These are phyloP conservation scores for Ditylenchus dipsaci DNA, from an alignment of 1,140 invertebrate species.

Conservation along the genomic window DNA sequence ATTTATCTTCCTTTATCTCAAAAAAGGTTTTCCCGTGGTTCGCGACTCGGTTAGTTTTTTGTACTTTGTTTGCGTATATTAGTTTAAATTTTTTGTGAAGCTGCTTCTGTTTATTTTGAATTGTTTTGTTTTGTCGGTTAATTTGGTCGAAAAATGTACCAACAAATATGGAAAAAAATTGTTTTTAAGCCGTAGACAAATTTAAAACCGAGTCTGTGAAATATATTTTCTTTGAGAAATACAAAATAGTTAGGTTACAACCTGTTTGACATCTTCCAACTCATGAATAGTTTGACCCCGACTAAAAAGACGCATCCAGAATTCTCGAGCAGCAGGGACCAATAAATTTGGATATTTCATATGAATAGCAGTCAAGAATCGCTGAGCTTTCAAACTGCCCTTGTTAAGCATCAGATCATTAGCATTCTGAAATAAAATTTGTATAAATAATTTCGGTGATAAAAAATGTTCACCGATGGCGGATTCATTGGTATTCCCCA, in stretches of 20 bases:
- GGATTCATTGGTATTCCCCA: conserved; percentile 58
- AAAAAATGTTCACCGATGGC: conserved; percentile 53
- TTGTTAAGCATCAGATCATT: conserved; percentile 52
- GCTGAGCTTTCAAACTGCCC: conserved; percentile 56
- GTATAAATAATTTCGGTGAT: background rate
- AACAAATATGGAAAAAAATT: too few relatives aligned
- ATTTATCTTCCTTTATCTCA: too few relatives aligned
- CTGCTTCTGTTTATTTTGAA: too few relatives aligned
- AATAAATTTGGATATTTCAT: conserved; percentile 50
- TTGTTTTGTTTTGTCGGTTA: too few relatives aligned
- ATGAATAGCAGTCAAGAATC: conserved; percentile 60
- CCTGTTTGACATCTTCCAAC: conserved; percentile 9
- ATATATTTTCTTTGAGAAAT: too few relatives aligned
- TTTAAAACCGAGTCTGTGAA: too few relatives aligned
- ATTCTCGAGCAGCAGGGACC: conserved; percentile 57
- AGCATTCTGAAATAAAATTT: conserved; percentile 35
- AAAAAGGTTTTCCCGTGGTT: too few relatives aligned
- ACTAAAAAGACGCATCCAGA: conserved; percentile 59
- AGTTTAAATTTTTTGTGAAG: too few relatives aligned
- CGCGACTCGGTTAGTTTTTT: too few relatives aligned
- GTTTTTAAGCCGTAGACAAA: too few relatives aligned
- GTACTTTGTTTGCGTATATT: too few relatives aligned
- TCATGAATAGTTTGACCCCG: conserved; percentile 17
- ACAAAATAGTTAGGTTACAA: background rate
- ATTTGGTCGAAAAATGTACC: too few relatives aligned